Evolutionary conservation across 2,113 vertebrate species (phyloP), one percentile per base, ranked within the genome.

Genomic region (Pterocles orientalis): DNA sequence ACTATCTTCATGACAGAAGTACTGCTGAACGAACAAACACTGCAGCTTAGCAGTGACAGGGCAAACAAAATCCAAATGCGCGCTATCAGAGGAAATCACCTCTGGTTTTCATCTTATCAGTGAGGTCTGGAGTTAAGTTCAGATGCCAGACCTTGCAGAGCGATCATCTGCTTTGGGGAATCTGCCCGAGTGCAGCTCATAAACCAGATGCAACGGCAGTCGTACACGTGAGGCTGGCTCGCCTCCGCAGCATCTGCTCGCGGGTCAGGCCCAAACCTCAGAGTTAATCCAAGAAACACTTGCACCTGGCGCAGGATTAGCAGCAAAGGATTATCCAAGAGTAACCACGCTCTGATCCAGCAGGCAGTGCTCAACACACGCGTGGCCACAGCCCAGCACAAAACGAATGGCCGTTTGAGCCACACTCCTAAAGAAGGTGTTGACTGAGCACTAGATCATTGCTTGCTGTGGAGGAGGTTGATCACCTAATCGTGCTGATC

Each of bases 301-400:
- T 51, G 82, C 85, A 94, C 87, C 89, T 94, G 90, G 70, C 4
- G 6, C 78, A 57, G 78, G 82, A 87, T 95, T 92, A 82, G n/a
- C 91, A 41, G 25, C 2, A 14, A 68, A 60, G 80, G 53, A 65
- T 87, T 90, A 95, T 50, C 62, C 41, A 82, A 61, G 68, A 56
- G 54, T 12, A 70, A 26, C 54, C 13, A 69, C 0, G 2, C 24
- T 79, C 61, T 4, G 4, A 81, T 47, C 69, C 65, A 82, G 56
- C 34, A 41, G 36, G 53, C 39, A 64, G 36, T 0, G 4, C 43
- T 29, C 47, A 41, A 28, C 61, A 73, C 18, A 11, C 4, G 31
- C 16, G 21, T 23, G 53, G 76, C 45, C 45, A 9, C 48, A 86
- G 66, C 20, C 62, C 79, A 58, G 60, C 61, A 48, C 21, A 53